Base-by-base conservation (phyloP, 2,888 invertebrate genomes). In the Pteria penguin region DNA sequence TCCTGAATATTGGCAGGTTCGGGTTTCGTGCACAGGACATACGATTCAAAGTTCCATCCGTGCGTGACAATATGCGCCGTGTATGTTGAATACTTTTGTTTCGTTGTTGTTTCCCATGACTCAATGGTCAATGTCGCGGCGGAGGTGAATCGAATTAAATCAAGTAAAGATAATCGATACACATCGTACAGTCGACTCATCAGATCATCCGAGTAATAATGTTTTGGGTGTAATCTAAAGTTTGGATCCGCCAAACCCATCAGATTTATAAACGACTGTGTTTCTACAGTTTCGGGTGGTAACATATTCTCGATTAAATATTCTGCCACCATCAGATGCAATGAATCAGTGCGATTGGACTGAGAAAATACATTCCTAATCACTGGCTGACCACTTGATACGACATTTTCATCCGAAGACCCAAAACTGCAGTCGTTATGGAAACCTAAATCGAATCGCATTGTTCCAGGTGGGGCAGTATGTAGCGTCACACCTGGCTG, bases 231-330 rank as follows among this genome's bases (percentile, higher is more conserved):
- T 18, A 74, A 29, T 0, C 71, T 65, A 31, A 63, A 76, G 29
- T 65, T 58, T 1, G 60, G 63, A 57, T 78, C 81, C 4, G 78
- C 70, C 14, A 67, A 54, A 11, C 55, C 62, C 69, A 84, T 69
- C 55, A 84, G 52, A 18, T 73, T 79, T 33, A 71, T 57, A 61
- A 82, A 84, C n/a, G 81, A 60, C 11, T 74, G 61, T 22, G 76
- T 78, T 45, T 81, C 81, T 4, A 84, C 68, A 14, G 55, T 55
- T 18, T 75, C 75, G 1, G 76, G 57, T 2, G 80, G 75, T 24
- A 79, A 52, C 57, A 83, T 61, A 65, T 79, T 75, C 26, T 76
- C 75, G 3, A 83, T 81, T 0, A 83, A 31, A 32, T 68, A 76
- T 31, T 83, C 80, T 26, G 78, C 68, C n/a, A 83, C 62, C 8